phyloP scores from a whole-genome alignment of 2,797 vertebrate species.

The Alfaro cultratus region DNA sequence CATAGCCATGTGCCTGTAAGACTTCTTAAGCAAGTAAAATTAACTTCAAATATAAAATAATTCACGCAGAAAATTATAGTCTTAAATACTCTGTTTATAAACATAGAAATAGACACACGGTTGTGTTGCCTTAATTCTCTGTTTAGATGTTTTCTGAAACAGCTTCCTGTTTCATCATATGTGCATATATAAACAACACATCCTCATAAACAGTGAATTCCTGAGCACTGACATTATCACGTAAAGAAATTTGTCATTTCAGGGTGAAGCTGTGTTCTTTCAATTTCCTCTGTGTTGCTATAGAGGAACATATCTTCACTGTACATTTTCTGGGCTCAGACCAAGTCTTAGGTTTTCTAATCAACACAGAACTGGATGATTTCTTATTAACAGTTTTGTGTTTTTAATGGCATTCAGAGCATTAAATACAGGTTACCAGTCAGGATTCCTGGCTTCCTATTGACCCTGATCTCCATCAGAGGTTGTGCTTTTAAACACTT shows the following conservation, averaged over 20 bases:
- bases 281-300: background rate
- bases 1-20: slow-evolving; percentile 49
- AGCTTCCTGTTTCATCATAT: background rate
- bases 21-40: slow-evolving; percentile 37
- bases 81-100: background rate
- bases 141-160: background rate
- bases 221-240: background rate
- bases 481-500: background rate
- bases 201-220: background rate
- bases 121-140: background rate
- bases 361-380: background rate
- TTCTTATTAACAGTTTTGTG: background rate
- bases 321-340: background rate
- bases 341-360: background rate
- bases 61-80: background rate
- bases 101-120: background rate
- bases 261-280: background rate
- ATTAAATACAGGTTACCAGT: background rate
- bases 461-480: background rate
- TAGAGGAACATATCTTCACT: background rate
- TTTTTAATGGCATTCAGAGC: background rate
- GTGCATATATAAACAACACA: background rate
- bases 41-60: slow-evolving; percentile 16
- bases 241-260: background rate
- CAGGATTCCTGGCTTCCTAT: background rate